Percentiles rank a stretch among this genome's conserved stretches.
These are phyloP conservation scores for Vanessa cardui DNA, from an alignment of 2,888 invertebrate genomes.

Conservation along the genomic window DNA sequence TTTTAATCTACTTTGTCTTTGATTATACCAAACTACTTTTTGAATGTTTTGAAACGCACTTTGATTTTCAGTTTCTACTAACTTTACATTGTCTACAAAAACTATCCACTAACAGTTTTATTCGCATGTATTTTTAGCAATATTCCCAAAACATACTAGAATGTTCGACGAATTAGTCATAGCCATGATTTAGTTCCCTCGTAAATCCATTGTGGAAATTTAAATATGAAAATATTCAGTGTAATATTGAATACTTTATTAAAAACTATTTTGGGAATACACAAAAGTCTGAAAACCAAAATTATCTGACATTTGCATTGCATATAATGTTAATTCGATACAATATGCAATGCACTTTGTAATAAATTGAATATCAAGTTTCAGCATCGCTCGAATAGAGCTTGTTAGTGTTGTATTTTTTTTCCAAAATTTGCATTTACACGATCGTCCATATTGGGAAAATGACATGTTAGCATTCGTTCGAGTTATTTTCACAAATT, in stretches of 20 bases:
- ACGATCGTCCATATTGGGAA: not conserved
- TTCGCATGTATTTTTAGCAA: no score
- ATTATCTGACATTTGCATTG: conserved; percentile 7
- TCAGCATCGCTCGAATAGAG: conserved; percentile 45
- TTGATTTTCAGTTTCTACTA: no score
- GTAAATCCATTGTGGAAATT: no score
- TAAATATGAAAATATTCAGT: not conserved
- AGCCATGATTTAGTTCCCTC: no score
- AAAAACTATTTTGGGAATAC: not conserved
- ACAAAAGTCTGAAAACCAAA: not conserved
- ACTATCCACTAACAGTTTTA: no score
- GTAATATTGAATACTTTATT: not conserved
- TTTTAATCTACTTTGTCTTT: no score
- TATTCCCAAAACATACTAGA: no score
- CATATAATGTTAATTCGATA: conserved; percentile 11
- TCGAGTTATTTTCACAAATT: no score
- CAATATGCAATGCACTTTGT: conserved; percentile 11
- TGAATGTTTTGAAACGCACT: no score
- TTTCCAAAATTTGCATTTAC: conserved; percentile 41
- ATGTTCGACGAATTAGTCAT: no score
- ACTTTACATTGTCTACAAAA: no score
- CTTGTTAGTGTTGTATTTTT: conserved; percentile 52
- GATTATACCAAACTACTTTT: no score
- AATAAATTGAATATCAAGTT: conserved; percentile 27
- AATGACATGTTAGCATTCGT: not conserved